Evolutionary conservation across 2,797 vertebrate genomes (phyloP).

Genomic region (Propithecus perrieri): DNA sequence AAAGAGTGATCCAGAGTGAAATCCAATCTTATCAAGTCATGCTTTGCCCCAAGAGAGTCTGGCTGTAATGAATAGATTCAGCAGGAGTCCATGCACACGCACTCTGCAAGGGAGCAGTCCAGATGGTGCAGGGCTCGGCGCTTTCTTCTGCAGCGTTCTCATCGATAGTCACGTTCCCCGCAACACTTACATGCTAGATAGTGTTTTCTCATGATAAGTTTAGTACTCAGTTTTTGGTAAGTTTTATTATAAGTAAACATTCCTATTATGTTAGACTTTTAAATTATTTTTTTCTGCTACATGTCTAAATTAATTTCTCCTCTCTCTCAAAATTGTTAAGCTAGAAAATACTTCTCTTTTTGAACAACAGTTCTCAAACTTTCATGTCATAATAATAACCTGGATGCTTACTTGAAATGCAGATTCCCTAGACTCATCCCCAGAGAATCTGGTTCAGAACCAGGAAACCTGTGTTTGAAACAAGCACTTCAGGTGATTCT

Average conservation of each 20-base stretch:
- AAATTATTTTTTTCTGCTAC: background rate
- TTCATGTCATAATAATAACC: background rate
- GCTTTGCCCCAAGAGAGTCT: background rate
- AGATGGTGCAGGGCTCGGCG: accelerated
- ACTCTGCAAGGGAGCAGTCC: background rate
- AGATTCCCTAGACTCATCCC: background rate
- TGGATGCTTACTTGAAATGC: background rate
- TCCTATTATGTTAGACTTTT: background rate
- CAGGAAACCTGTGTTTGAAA: background rate
- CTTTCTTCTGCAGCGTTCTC: accelerated
- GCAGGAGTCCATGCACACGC: accelerated
- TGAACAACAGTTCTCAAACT: background rate
- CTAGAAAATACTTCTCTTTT: background rate
- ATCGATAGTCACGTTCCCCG: background rate
- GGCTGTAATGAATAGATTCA: background rate
- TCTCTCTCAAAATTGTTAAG: background rate
- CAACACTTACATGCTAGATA: accelerated
- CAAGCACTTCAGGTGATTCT: background rate
- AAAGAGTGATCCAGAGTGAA: conserved; percentile 14
- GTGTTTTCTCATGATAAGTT: background rate
- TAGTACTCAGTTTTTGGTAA: background rate
- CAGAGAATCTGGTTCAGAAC: background rate
- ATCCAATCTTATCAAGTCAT: background rate
- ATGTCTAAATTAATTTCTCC: background rate
- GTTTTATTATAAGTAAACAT: background rate